Conservation (phyloP, 2,888 invertebrate genomes). For the Melinaea menophilus region DNA sequence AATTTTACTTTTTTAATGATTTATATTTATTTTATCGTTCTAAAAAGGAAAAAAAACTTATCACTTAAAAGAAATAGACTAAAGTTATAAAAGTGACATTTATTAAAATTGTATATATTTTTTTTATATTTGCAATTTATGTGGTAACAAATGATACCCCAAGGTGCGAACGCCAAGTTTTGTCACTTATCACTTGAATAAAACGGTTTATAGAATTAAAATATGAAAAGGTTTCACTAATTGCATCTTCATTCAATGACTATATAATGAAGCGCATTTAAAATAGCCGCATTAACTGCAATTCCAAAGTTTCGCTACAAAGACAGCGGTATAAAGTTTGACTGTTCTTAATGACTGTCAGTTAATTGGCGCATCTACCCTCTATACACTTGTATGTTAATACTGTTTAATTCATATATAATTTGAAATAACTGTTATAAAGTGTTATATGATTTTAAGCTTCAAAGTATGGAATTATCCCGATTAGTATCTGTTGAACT, state of each 20-base stretch:
- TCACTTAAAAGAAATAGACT: too few relatives aligned
- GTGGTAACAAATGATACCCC: too few relatives aligned
- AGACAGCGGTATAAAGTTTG: conserved; percentile 55
- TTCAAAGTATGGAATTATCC: too few relatives aligned
- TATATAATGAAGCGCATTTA: conserved; percentile 67
- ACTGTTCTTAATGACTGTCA: conserved; percentile 58
- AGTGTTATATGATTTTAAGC: background rate
- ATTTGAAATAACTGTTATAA: background rate
- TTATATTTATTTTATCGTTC: too few relatives aligned
- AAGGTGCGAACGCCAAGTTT: background rate
- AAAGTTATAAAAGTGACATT: too few relatives aligned
- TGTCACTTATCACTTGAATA: conserved; percentile 12
- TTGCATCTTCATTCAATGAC: conserved; percentile 65
- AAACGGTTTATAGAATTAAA: conserved; percentile 22
- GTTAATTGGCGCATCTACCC: conserved; percentile 43
- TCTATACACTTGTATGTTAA: background rate
- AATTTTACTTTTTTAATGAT: too few relatives aligned
- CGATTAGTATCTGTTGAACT: too few relatives aligned
- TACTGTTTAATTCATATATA: background rate
- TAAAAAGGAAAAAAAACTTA: too few relatives aligned
- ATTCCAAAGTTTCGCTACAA: conserved; percentile 58
- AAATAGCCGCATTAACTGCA: conserved; percentile 58
- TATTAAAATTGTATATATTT: too few relatives aligned
- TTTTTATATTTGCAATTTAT: too few relatives aligned
- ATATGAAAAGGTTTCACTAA: conserved; percentile 41